These are phyloP conservation scores for Phortica magna DNA, from an alignment of 2,888 invertebrate genomes.

Conservation along the genomic window DNA sequence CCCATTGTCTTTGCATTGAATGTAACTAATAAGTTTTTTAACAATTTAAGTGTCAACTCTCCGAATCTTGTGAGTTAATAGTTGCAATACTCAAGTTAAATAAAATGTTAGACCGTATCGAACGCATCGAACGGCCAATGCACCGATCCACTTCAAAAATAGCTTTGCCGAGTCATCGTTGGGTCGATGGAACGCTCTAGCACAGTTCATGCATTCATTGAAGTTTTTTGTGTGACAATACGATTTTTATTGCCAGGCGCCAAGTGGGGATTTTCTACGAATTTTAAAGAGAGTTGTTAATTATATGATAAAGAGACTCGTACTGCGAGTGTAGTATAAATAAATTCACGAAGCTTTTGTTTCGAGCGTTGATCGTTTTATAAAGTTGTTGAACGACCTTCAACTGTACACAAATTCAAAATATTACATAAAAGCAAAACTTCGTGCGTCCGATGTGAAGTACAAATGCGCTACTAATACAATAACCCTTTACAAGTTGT, in stretches of 20 bases:
- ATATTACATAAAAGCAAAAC: neutral
- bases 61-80: neutral
- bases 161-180: neutral
- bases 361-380: neutral
- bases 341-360: constrained; percentile 9
- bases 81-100: neutral
- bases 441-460: neutral
- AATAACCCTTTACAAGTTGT: neutral
- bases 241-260: neutral
- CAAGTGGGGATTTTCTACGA: neutral
- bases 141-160: neutral
- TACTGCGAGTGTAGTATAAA: neutral
- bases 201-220: neutral
- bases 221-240: neutral
- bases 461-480: neutral
- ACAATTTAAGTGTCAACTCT: no score
- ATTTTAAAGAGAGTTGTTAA: neutral
- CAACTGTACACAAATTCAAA: constrained; percentile 15
- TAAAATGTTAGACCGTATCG: neutral
- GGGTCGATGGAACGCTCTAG: neutral
- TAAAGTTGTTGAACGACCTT: constrained; percentile 26
- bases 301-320: neutral
- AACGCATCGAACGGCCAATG: neutral
- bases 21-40: no score
- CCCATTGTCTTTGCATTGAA: no score